These are phyloP conservation scores for Stomatorhinus ivindoensis DNA, from an alignment of 2,113 vertebrate species.

Conservation along the genomic window DNA sequence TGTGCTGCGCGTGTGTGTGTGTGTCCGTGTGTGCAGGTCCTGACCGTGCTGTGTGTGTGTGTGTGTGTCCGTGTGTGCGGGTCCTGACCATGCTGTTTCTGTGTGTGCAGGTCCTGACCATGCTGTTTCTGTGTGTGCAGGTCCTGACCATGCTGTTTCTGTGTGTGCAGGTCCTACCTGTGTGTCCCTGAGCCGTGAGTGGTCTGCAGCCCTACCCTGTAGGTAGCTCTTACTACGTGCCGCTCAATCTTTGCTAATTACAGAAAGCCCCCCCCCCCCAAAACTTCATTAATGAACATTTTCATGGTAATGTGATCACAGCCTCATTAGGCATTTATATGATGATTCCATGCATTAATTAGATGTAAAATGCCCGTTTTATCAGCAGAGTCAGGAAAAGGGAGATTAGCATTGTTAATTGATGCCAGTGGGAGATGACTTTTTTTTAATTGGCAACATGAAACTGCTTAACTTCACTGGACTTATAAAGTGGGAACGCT, in stretches of 20 bases:
- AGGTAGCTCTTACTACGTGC: slow-evolving; percentile 44
- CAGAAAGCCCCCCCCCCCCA: slow-evolving; percentile 64
- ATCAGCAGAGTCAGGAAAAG: slow-evolving; percentile 63
- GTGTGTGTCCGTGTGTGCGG: no score
- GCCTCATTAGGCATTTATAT: slow-evolving; percentile 87
- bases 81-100: no score
- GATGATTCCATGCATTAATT: slow-evolving; percentile 87
- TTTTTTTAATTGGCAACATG: slow-evolving; percentile 38
- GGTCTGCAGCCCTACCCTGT: not conserved
- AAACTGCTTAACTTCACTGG: slow-evolving; percentile 18
- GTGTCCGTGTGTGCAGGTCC: no score
- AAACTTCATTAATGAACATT: slow-evolving; percentile 69
- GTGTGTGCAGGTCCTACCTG: not conserved
- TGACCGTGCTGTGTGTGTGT: no score
- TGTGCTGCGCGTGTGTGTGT: no score
- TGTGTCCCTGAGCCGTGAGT: not conserved
- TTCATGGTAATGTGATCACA: slow-evolving; percentile 86
- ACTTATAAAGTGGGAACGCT: slow-evolving; percentile 15
- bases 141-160: no score
- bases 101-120: no score
- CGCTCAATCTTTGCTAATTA: slow-evolving; percentile 76
- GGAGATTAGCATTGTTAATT: slow-evolving; percentile 72
- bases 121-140: no score
- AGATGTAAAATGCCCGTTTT: slow-evolving; percentile 81
- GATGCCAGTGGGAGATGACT: slow-evolving; percentile 55